These are phyloP conservation scores for Scotopteryx bipunctaria DNA, from an alignment of 2,888 invertebrate species.

Conservation along the genomic window DNA sequence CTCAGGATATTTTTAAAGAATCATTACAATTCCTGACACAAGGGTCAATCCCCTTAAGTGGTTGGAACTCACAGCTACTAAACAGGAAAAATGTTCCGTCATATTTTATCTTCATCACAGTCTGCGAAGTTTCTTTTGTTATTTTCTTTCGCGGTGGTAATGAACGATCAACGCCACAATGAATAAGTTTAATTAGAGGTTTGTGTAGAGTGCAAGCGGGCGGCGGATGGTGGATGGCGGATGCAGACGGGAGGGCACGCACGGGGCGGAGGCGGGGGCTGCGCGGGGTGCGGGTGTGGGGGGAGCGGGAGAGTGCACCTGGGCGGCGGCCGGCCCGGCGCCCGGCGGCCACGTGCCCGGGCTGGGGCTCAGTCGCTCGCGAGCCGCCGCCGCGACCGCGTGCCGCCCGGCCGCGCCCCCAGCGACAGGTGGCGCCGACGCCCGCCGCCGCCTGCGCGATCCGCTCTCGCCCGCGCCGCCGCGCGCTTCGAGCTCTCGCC, in stretches of 20 bases:
- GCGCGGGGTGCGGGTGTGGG: constrained; percentile 35
- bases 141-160: constrained; percentile 15
- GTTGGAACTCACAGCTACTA: too few species aligned
- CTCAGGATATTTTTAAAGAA: not conserved
- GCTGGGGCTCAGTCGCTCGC: constrained; percentile 62
- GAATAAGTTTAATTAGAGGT: constrained; percentile 30
- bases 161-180: constrained; percentile 30
- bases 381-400: constrained; percentile 49
- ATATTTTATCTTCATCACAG: not conserved
- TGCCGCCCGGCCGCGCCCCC: constrained; percentile 46
- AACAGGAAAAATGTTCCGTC: constrained; percentile 1
- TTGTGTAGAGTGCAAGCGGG: constrained; percentile 28
- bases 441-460: constrained; percentile 72
- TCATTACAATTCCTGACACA: not conserved
- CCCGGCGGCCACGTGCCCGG: constrained; percentile 69
- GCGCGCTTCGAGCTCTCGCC: constrained; percentile 27
- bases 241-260: constrained; percentile 37
- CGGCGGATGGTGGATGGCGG: constrained; percentile 29
- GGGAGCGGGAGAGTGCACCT: constrained; percentile 70
- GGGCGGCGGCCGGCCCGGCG: constrained; percentile 72
- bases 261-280: constrained; percentile 34
- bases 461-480: constrained; percentile 49
- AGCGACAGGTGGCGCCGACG: constrained; percentile 72
- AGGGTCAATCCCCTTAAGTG: not conserved
- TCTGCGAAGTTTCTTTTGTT: constrained; percentile 8